Conservation (phyloP, 2,888 invertebrate species). For the Odontocolon sp. region DNA sequence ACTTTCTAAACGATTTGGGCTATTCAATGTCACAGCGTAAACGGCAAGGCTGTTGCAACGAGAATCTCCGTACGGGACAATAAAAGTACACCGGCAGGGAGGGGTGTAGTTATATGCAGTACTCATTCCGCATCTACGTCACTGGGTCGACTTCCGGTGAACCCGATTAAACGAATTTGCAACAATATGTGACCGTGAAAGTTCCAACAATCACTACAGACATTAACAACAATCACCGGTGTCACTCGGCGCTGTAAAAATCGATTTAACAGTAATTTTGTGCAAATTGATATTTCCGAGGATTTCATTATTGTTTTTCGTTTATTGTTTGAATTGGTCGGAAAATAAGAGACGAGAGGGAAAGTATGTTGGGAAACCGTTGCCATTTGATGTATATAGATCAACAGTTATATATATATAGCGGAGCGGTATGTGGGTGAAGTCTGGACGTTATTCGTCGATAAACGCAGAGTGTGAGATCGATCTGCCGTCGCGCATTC, state of each 20-base stretch:
- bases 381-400: neutral
- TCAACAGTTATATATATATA: neutral
- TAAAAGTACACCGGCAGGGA: constrained; percentile 69
- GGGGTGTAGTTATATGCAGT: constrained; percentile 31
- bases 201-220: neutral
- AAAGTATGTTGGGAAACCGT: neutral
- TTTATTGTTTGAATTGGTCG: neutral
- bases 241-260: too few species aligned
- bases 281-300: too few species aligned
- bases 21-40: constrained; percentile 60
- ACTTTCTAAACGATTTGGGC: constrained; percentile 62
- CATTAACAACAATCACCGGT: neutral
- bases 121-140: constrained; percentile 64
- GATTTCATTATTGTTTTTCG: too few species aligned
- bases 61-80: constrained; percentile 62
- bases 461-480: constrained; percentile 27
- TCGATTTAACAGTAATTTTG: too few species aligned
- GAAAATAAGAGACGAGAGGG: neutral
- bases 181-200: constrained; percentile 32
- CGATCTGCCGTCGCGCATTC: constrained; percentile 32
- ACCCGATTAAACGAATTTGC: constrained; percentile 45
- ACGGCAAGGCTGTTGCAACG: constrained; percentile 15
- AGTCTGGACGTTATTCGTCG: constrained; percentile 21
- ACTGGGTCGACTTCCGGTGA: constrained; percentile 61
- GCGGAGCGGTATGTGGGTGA: neutral